A percentile compares a stretch with the other conserved stretches of the same genome.
Evolutionary conservation across 2,888 invertebrate species (phyloP).

Genomic region (Leucophenga maculata): DNA sequence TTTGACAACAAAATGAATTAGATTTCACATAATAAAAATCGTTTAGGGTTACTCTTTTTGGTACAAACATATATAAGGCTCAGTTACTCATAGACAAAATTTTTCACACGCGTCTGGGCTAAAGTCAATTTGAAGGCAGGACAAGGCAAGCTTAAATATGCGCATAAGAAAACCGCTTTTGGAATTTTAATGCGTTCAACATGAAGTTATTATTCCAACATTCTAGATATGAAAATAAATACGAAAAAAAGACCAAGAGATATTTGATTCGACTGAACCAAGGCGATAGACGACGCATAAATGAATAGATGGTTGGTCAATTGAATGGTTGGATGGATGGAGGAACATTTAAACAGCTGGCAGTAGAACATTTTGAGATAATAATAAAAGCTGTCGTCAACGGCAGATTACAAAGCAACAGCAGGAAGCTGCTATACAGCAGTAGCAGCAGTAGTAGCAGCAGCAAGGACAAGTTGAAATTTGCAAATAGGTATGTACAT

Average conservation of each 20-base stretch:
- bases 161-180: neutral
- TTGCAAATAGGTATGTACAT: neutral
- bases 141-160: neutral
- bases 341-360: neutral
- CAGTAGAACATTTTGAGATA: slow-evolving; percentile 1
- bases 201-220: slow-evolving; percentile 16
- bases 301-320: neutral
- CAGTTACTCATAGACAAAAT: too few species aligned
- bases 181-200: slow-evolving; percentile 9
- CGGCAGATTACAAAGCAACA: slow-evolving; percentile 16
- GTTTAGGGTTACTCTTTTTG: too few species aligned
- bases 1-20: too few species aligned
- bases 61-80: too few species aligned
- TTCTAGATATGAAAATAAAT: neutral
- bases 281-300: neutral
- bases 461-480: slow-evolving; percentile 7
- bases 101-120: too few species aligned
- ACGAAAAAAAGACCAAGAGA: neutral
- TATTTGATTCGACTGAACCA: neutral
- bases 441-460: neutral
- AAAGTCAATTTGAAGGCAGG: too few species aligned
- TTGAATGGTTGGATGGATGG: neutral
- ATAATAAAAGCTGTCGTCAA: slow-evolving; percentile 17
- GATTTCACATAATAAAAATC: too few species aligned
- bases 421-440: neutral